Conservation (phyloP, 2,888 invertebrate genomes). For the Drosophila recens region DNA sequence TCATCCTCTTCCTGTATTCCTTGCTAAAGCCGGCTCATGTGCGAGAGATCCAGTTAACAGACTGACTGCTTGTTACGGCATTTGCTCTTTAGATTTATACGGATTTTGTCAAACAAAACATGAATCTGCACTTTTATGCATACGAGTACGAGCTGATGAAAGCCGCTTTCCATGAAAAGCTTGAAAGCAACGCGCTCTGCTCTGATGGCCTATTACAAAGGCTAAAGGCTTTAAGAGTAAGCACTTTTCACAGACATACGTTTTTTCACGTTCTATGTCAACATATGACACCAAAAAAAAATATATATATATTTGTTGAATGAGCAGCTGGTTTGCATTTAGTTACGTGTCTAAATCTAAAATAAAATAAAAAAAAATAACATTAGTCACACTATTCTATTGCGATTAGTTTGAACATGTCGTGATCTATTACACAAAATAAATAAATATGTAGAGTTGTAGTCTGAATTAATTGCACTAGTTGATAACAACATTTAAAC, state of each 20-base stretch:
- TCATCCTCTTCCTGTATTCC: neutral
- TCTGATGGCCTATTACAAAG: constrained; percentile 36
- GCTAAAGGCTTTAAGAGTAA: constrained; percentile 44
- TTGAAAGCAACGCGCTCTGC: constrained; percentile 40
- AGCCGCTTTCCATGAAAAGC: constrained; percentile 74
- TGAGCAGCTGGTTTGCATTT: neutral
- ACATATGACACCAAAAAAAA: neutral
- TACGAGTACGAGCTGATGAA: constrained; percentile 46
- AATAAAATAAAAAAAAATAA: constrained; percentile 2
- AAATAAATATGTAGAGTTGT: neutral
- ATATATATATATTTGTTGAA: neutral
- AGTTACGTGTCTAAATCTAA: neutral
- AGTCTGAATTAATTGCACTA: neutral
- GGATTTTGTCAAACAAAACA: constrained; percentile 82
- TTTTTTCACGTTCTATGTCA: neutral
- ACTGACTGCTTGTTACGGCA: constrained; percentile 59
- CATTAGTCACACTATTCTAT: neutral
- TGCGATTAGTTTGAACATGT: neutral
- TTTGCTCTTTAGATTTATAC: constrained; percentile 79
- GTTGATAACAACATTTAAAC: neutral
- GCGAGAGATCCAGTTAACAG: constrained; percentile 48
- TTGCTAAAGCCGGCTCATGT: constrained; percentile 17
- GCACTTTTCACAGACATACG: constrained; percentile 25
- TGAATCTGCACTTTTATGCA: constrained; percentile 83
- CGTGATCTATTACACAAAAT: neutral